Percentiles rank a stretch among this genome's conserved stretches.
phyloP scores from a whole-genome alignment of 1,140 invertebrate genomes.

The Platyscapa corneri region DNA sequence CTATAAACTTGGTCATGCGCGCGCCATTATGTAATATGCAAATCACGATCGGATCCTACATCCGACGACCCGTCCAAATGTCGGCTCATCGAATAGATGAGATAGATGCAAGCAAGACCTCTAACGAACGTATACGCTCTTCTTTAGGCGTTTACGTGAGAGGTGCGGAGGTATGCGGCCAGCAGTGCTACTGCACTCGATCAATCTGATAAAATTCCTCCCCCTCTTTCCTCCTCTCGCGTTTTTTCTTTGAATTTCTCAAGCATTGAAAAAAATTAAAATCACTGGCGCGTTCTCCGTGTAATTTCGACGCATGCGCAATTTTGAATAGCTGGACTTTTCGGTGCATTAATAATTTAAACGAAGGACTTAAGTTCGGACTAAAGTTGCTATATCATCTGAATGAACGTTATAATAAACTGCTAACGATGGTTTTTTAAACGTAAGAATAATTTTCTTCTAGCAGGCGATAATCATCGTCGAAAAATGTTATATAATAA shows the following conservation, averaged over 20 bases:
- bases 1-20: constrained; percentile 42
- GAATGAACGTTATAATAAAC: no score
- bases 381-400: no score
- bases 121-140: constrained; percentile 26
- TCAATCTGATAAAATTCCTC: constrained; percentile 17
- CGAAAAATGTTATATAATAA: no score
- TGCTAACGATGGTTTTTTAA: no score
- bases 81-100: constrained; percentile 28
- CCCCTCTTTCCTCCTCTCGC: neutral
- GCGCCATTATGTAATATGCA: constrained; percentile 49
- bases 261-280: neutral
- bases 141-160: neutral
- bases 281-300: neutral
- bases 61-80: constrained; percentile 41
- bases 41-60: constrained; percentile 43
- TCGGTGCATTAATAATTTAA: no score
- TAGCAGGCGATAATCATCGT: no score
- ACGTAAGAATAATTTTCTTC: no score
- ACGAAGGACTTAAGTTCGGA: no score
- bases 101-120: constrained; percentile 23
- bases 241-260: neutral
- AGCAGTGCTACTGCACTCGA: neutral
- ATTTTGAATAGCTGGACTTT: neutral
- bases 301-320: neutral
- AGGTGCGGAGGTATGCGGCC: neutral